Conservation (phyloP, 2,113 vertebrate genomes). For the Amia ocellicauda region DNA sequence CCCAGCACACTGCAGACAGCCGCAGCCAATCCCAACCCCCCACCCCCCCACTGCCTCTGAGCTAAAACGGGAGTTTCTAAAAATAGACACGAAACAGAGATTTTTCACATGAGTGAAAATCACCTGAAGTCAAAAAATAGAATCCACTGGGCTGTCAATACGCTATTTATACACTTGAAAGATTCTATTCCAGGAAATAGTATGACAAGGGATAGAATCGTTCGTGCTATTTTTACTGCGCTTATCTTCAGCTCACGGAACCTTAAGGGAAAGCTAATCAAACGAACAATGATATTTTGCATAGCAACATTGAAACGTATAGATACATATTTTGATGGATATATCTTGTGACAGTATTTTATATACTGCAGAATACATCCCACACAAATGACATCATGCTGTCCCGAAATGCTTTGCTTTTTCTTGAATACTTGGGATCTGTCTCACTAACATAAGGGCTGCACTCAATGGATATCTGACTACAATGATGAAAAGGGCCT, state of each 20-base stretch:
- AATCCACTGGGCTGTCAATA: constrained; percentile 36
- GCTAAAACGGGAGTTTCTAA: constrained; percentile 60
- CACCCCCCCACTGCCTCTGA: constrained; percentile 15
- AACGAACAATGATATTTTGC: too few relatives aligned
- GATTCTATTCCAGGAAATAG: constrained; percentile 37
- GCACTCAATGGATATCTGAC: too few relatives aligned
- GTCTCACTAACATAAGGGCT: too few relatives aligned
- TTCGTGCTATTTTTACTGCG: constrained; percentile 20
- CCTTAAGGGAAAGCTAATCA: constrained; percentile 13
- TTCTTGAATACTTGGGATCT: too few relatives aligned
- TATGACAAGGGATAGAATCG: constrained; percentile 28
- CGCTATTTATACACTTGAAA: constrained; percentile 58
- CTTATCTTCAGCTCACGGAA: constrained; percentile 8
- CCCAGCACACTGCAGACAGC: constrained; percentile 19
- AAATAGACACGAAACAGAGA: constrained; percentile 53
- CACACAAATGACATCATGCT: too few relatives aligned
- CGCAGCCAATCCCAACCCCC: constrained; percentile 27
- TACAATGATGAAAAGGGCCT: too few relatives aligned
- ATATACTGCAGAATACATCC: too few relatives aligned
- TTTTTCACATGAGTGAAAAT: constrained; percentile 51
- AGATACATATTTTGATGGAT: too few relatives aligned
- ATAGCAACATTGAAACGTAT: too few relatives aligned
- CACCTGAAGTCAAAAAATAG: constrained; percentile 68
- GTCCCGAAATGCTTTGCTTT: too few relatives aligned
- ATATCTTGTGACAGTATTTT: too few relatives aligned